Conservation (phyloP, 2,113 vertebrate species). For the Apeltes quadracus region DNA sequence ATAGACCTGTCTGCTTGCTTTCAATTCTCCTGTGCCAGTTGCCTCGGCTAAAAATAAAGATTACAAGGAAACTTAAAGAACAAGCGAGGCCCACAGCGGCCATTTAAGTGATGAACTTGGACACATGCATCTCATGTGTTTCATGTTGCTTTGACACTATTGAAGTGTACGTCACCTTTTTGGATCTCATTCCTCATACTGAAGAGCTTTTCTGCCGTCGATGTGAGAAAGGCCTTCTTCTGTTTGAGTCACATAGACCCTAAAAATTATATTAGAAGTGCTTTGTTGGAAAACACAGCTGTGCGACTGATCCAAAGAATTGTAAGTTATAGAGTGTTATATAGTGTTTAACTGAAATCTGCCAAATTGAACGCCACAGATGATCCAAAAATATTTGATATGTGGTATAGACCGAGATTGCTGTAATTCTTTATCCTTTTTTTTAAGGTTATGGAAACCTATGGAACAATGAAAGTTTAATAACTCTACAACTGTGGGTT, state of each 20-base stretch:
- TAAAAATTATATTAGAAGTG: not conserved
- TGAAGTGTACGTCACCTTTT: not conserved
- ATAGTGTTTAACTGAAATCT: constrained; percentile 1
- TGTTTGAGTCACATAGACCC: not conserved
- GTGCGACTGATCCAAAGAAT: not conserved
- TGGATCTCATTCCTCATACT: not conserved
- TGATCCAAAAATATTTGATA: not conserved
- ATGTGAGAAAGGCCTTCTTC: not conserved
- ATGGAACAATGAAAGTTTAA: constrained; percentile 20
- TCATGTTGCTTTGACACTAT: not conserved
- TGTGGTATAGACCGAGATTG: not conserved
- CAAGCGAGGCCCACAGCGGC: not conserved
- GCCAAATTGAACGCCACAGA: not conserved
- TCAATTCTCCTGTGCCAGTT: constrained; percentile 50
- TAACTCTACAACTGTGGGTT: constrained; percentile 22
- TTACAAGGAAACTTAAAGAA: constrained; percentile 54
- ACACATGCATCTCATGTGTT: constrained; percentile 15
- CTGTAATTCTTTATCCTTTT: constrained; percentile 17
- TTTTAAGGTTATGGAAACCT: constrained; percentile 21
- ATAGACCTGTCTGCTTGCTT: constrained; percentile 34
- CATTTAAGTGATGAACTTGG: constrained; percentile 31
- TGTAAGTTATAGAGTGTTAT: not conserved
- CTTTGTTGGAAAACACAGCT: not conserved
- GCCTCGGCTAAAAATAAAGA: constrained; percentile 69
- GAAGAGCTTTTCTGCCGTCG: not conserved